These are phyloP conservation scores for Cylas formicarius DNA, from an alignment of 1,140 invertebrate species.

Conservation along the genomic window DNA sequence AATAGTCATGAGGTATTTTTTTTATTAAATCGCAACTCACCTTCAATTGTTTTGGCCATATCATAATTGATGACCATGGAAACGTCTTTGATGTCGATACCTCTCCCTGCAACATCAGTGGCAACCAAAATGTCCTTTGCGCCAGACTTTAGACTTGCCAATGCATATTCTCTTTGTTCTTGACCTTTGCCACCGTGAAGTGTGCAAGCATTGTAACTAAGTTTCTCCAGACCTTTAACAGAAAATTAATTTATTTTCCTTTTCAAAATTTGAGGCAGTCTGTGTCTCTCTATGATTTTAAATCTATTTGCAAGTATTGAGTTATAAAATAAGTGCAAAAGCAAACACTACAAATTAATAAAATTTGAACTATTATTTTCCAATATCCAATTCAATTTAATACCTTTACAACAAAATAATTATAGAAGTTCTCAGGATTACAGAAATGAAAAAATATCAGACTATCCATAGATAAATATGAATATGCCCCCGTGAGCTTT, in stretches of 20 bases:
- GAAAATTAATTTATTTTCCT: background rate
- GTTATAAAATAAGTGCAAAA: too few relatives aligned
- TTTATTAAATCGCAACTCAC: slow-evolving; percentile 39
- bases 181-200: slow-evolving; percentile 99
- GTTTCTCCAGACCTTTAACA: slow-evolving; percentile 73
- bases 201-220: slow-evolving; percentile 94
- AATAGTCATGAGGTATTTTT: slow-evolving; percentile 14
- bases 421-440: too few relatives aligned
- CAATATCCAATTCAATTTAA: too few relatives aligned
- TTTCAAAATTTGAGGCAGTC: slow-evolving; percentile 49
- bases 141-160: slow-evolving; percentile 90
- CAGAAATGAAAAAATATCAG: too few relatives aligned
- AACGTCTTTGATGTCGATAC: slow-evolving; percentile 99
- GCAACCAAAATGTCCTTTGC: slow-evolving; percentile 98
- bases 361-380: too few relatives aligned
- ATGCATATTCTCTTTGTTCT: slow-evolving; percentile 97
- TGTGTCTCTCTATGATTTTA: too few relatives aligned
- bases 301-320: too few relatives aligned
- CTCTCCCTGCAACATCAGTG: slow-evolving; percentile 98
- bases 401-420: too few relatives aligned
- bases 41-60: slow-evolving; percentile 98
- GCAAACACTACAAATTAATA: too few relatives aligned
- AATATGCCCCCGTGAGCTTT: too few relatives aligned
- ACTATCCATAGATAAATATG: too few relatives aligned
- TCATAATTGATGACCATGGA: slow-evolving; percentile 99